Base-by-base conservation (phyloP, 2,113 vertebrate species). In the Piprites chloris region DNA sequence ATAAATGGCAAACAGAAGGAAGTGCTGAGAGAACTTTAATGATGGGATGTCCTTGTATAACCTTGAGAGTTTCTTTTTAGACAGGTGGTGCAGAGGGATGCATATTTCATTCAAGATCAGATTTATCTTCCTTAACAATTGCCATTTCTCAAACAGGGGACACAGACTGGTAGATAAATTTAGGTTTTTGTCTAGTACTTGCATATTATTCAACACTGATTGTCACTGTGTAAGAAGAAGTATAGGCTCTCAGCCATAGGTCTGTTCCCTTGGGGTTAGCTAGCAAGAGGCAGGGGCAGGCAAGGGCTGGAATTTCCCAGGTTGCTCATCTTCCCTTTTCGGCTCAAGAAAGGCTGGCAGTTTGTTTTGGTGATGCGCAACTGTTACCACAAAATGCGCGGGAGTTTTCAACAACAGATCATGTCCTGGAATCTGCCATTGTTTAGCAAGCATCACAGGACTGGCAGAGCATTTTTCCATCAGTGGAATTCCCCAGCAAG, bases 281-380 rank as follows among this genome's bases (percentile, higher is more conserved):
- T 56, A 56, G 49, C 1, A 8, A 84, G 77, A 89, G 72, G 50
- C 56, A 65, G 18, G 55, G 37, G 18, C 22, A 68, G 67, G 53
- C 61, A 53, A 75, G 59, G 20, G 42, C 26, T 90, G 61, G 68
- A 86, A 76, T 53, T 93, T 73, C 76, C 59, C 47, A 67, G 21
- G 72, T 33, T 90, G 75, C 75, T 94, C 46, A 46, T 90, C 75
- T 92, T 88, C 53, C 33, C 21, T 93, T 88, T 94, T 74, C 62
- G 81, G 24, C 66, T 79, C 14, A 21, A 15, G 85, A 53, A 82
- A 27, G 71, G 44, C 58, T 87, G 63, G 67, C 71, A 62, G 69
- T 2, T 1, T 90, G 53, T 53, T 93, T 58, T 93, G 42, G 42
- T 92, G 88, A 58, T 3, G 11, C 50, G 39, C 0, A 2, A 42